A percentile compares a stretch with the other conserved stretches of the same genome.
phyloP scores from a whole-genome alignment of 2,113 vertebrate genomes.

The Chaetops frenatus region DNA sequence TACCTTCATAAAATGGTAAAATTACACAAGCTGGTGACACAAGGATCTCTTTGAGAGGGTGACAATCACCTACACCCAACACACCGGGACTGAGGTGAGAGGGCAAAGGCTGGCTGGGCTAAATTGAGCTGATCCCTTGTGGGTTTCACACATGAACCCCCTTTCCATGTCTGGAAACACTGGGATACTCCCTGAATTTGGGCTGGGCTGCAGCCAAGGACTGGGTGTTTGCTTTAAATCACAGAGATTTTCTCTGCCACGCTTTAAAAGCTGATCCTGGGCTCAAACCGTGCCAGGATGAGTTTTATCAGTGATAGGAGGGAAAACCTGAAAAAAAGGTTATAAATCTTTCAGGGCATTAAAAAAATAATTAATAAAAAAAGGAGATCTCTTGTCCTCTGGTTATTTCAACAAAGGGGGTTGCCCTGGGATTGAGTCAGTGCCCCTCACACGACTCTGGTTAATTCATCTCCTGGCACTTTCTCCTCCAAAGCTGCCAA shows the following conservation, averaged over 20 bases:
- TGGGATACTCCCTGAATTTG: neutral
- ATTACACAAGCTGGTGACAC: neutral
- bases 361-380: neutral
- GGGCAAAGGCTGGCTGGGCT: neutral
- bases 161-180: neutral
- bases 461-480: neutral
- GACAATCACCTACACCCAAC: neutral
- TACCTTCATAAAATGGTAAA: neutral
- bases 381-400: neutral
- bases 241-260: neutral
- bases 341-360: neutral
- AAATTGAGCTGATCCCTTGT: neutral
- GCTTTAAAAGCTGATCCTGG: neutral
- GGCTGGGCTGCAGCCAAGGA: neutral
- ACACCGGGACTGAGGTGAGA: neutral
- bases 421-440: neutral
- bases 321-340: neutral
- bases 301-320: neutral
- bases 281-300: neutral
- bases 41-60: neutral
- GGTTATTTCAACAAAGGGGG: neutral
- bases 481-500: neutral
- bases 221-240: neutral
- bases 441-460: neutral
- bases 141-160: neutral